Conservation (phyloP, 2,888 invertebrate genomes). For the Drosophila buzzatii region DNA sequence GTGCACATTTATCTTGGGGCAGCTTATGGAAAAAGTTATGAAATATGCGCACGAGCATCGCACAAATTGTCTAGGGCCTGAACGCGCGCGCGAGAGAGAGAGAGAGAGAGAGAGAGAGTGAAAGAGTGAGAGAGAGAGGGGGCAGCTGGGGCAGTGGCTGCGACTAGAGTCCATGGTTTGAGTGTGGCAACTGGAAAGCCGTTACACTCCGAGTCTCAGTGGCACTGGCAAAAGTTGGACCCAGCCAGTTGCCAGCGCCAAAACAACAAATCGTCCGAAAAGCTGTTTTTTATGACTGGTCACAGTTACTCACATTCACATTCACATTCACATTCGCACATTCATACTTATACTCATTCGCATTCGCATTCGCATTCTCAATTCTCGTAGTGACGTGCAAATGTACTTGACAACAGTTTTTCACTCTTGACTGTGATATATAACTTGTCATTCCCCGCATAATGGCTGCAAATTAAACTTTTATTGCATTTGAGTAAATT, state of each 20-base stretch:
- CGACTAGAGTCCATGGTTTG: not conserved
- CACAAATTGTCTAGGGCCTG: constrained; percentile 69
- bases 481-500: not conserved
- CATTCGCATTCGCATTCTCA: constrained; percentile 26
- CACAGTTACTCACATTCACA: constrained; percentile 53
- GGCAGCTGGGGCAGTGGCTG: not conserved
- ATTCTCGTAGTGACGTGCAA: constrained; percentile 63
- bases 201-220: constrained; percentile 30
- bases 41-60: constrained; percentile 80
- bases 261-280: constrained; percentile 59
- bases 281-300: constrained; percentile 67
- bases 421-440: constrained; percentile 25
- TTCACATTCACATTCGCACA: constrained; percentile 21
- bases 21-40: constrained; percentile 83
- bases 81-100: not conserved
- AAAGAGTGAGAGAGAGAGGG: no score
- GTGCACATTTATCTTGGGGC: constrained; percentile 83
- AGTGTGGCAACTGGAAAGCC: constrained; percentile 28
- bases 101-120: not conserved
- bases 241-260: constrained; percentile 5
- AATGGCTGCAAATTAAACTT: constrained; percentile 3
- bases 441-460: constrained; percentile 24
- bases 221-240: constrained; percentile 24
- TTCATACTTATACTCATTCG: constrained; percentile 26
- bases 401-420: constrained; percentile 62